Conservation (phyloP, 2,888 invertebrate species). For the Choreutis nemorana region DNA sequence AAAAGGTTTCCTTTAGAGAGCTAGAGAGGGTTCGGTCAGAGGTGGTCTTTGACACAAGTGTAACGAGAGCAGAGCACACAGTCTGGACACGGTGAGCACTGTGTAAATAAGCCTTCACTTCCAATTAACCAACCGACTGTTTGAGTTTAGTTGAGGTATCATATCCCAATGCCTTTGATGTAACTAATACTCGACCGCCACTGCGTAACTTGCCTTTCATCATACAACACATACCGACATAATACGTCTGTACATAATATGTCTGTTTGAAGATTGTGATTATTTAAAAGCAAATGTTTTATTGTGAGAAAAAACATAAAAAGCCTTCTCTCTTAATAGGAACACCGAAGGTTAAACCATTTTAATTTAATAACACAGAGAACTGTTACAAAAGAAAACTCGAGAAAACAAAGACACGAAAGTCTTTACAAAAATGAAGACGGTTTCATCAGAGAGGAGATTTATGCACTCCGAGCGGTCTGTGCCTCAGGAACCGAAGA, state of each 20-base stretch:
- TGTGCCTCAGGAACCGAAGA: conserved; percentile 31
- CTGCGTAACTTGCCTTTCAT: conserved; percentile 26
- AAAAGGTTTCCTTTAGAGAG: too few species aligned
- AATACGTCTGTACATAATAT: too few species aligned
- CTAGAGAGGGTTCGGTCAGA: conserved; percentile 7
- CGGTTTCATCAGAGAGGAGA: conserved; percentile 24
- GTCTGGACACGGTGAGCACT: conserved; percentile 35
- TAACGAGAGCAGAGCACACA: conserved; percentile 43
- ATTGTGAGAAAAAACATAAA: too few species aligned
- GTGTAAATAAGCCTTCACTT: conserved; percentile 49
- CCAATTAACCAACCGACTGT: conserved; percentile 50
- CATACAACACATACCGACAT: conserved; percentile 1
- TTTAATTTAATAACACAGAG: conserved; percentile 20
- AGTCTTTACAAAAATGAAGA: conserved; percentile 30
- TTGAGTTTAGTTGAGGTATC: conserved; percentile 40
- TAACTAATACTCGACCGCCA: conserved; percentile 31
- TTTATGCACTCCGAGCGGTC: conserved; percentile 39
- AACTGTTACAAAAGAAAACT: conserved; percentile 13
- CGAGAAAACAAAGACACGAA: conserved; percentile 20
- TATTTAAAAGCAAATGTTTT: too few species aligned
- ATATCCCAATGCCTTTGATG: conserved; percentile 47
- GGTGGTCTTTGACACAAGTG: conserved; percentile 39
- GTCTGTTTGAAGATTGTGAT: too few species aligned
- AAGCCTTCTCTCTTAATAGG: too few species aligned
- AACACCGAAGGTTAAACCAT: too few species aligned